A percentile compares a stretch with the other conserved stretches of the same genome.
These are phyloP conservation scores for Garra rufa DNA, from an alignment of 2,113 vertebrate genomes.

Conservation along the genomic window DNA sequence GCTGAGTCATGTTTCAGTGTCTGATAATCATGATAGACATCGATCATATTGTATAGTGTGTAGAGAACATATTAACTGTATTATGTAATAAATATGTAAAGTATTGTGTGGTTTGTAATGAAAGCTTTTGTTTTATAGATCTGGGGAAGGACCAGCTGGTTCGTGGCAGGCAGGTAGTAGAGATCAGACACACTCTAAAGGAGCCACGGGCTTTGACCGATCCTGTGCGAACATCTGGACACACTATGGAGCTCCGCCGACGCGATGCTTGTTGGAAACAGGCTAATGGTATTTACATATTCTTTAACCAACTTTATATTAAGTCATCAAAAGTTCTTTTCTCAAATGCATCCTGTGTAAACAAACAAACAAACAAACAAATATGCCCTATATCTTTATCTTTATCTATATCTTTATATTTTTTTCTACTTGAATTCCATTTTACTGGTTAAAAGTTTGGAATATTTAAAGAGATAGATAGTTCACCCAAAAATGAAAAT, in stretches of 20 bases:
- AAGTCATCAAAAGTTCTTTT: not conserved
- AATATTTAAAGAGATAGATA: too few species aligned
- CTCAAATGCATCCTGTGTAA: not conserved
- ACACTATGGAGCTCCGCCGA: constrained; percentile 66
- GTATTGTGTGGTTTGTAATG: not conserved
- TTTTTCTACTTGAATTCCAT: not conserved
- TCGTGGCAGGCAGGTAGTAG: constrained; percentile 84
- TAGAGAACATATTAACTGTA: not conserved
- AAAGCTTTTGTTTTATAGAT: constrained; percentile 69
- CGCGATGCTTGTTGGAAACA: constrained; percentile 75
- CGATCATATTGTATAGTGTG: not conserved
- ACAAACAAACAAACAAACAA: not conserved
- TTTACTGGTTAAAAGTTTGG: not conserved
- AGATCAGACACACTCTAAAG: constrained; percentile 87
- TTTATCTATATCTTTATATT: too few species aligned
- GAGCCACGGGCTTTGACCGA: constrained; percentile 83
- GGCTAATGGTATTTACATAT: constrained; percentile 70
- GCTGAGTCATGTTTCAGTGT: not conserved
- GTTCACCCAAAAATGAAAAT: too few species aligned
- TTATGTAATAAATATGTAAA: not conserved
- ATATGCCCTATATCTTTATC: not conserved
- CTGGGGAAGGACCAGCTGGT: constrained; percentile 82
- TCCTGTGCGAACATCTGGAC: constrained; percentile 68
- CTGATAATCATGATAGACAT: too few species aligned
- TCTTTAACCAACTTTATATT: not conserved